A percentile compares a stretch with the other conserved stretches of the same genome.
These are phyloP conservation scores for Saxidomus purpurata DNA, from an alignment of 1,140 invertebrate genomes.

Conservation along the genomic window DNA sequence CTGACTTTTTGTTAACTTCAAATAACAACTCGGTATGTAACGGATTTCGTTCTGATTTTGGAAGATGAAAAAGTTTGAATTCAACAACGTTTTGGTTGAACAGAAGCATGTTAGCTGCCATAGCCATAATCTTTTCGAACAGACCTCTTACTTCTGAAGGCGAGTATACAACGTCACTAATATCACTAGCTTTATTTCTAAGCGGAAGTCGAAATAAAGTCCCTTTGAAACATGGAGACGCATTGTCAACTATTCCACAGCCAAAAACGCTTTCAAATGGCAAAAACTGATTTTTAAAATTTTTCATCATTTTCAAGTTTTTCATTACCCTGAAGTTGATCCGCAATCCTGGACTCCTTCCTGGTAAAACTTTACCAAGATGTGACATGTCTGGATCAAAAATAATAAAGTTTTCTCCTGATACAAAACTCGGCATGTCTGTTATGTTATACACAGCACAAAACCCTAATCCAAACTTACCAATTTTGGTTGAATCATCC, in stretches of 20 bases:
- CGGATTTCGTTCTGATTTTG: not conserved
- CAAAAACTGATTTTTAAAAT: slow-evolving; percentile 76
- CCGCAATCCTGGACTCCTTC: slow-evolving; percentile 77
- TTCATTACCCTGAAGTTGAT: slow-evolving; percentile 74
- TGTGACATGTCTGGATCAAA: slow-evolving; percentile 84
- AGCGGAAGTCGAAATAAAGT: slow-evolving; percentile 79
- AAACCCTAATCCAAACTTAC: slow-evolving; percentile 84
- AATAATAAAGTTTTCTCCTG: slow-evolving; percentile 79
- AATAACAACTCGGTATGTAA: not conserved
- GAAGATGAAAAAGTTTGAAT: slow-evolving; percentile 72
- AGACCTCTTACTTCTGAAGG: slow-evolving; percentile 67
- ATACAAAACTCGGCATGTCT: slow-evolving; percentile 84
- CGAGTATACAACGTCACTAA: slow-evolving; percentile 73
- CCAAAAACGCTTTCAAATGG: slow-evolving; percentile 82
- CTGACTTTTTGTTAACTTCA: slow-evolving; percentile 75
- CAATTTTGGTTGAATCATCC: slow-evolving; percentile 78
- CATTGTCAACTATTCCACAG: slow-evolving; percentile 59
- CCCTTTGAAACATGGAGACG: slow-evolving; percentile 64
- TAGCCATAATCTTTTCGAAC: slow-evolving; percentile 69
- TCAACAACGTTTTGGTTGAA: slow-evolving; percentile 78
- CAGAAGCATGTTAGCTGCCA: slow-evolving; percentile 71
- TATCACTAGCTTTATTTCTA: slow-evolving; percentile 75
- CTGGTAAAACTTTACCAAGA: slow-evolving; percentile 73
- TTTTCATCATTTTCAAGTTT: slow-evolving; percentile 70
- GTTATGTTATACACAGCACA: slow-evolving; percentile 85